These are phyloP conservation scores for Drosophila aff. DNA, from an alignment of 1,140 invertebrate genomes.

Conservation along the genomic window DNA sequence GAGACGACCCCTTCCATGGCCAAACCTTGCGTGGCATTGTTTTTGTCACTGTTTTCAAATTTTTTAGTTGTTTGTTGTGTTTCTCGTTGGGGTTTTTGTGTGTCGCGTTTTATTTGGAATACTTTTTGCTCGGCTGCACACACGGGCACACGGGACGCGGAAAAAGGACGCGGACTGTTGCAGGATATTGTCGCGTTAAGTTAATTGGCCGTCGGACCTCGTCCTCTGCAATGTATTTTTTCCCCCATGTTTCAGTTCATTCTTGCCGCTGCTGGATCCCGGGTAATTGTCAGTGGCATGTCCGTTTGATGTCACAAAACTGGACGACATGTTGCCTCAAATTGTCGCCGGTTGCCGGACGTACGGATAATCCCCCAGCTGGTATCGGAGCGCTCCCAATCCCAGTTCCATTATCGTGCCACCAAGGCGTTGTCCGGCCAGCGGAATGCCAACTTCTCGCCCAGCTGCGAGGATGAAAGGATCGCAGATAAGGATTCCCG, in stretches of 20 bases:
- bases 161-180: slow-evolving; percentile 26
- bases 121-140: slow-evolving; percentile 69
- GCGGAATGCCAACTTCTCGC: slow-evolving; percentile 65
- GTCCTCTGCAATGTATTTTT: slow-evolving; percentile 19
- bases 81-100: slow-evolving; percentile 52
- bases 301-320: slow-evolving; percentile 73
- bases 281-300: slow-evolving; percentile 79
- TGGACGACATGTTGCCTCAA: slow-evolving; percentile 60
- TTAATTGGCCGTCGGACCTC: slow-evolving; percentile 64
- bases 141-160: slow-evolving; percentile 4
- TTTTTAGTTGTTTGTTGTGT: slow-evolving; percentile 63
- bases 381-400: slow-evolving; percentile 37
- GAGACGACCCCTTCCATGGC: slow-evolving; percentile 76
- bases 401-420: slow-evolving; percentile 52
- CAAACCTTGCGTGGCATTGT: slow-evolving; percentile 34
- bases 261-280: slow-evolving; percentile 38
- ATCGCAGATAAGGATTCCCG: slow-evolving; percentile 17
- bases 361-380: slow-evolving; percentile 34
- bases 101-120: slow-evolving; percentile 43
- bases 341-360: slow-evolving; percentile 36
- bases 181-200: slow-evolving; percentile 78
- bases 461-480: slow-evolving; percentile 5
- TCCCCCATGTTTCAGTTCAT: neutral
- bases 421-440: slow-evolving; percentile 57
- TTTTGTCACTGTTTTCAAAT: slow-evolving; percentile 51